These are phyloP conservation scores for Podotricha telesiphe DNA, from an alignment of 2,888 invertebrate genomes.

Conservation along the genomic window DNA sequence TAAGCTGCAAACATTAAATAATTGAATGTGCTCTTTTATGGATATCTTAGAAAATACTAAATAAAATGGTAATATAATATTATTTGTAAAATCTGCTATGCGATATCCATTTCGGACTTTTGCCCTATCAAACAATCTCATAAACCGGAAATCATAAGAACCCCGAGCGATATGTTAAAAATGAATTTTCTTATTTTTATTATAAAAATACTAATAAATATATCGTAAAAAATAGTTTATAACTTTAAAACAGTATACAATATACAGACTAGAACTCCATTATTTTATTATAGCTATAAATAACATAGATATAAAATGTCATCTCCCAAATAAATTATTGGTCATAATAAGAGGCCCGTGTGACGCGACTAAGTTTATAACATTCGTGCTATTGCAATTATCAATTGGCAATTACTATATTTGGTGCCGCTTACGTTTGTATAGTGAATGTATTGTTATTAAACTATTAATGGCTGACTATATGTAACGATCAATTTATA, in stretches of 20 bases:
- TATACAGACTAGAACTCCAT: constrained; percentile 35
- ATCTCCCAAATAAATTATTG: constrained; percentile 68
- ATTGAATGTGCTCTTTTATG: constrained; percentile 53
- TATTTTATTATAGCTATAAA: constrained; percentile 28
- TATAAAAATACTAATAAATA: constrained; percentile 12
- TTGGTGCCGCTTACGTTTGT: constrained; percentile 44
- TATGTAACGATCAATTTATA: not conserved
- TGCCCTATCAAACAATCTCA: not conserved
- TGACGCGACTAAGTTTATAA: constrained; percentile 58
- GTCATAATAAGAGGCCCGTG: constrained; percentile 58
- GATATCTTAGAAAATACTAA: constrained; percentile 67
- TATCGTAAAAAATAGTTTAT: constrained; percentile 18
- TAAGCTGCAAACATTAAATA: not conserved
- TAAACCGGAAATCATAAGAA: constrained; percentile 11
- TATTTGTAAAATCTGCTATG: not conserved
- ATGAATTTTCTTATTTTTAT: not conserved
- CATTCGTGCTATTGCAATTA: constrained; percentile 61
- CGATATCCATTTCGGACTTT: constrained; percentile 45
- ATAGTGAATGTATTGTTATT: constrained; percentile 46
- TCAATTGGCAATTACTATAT: constrained; percentile 57
- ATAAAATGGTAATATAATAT: not conserved
- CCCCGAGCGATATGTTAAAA: not conserved
- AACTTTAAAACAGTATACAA: constrained; percentile 54
- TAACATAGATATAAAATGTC: constrained; percentile 51
- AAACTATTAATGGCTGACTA: constrained; percentile 5